Percentiles rank a stretch among this genome's conserved stretches.
Evolutionary conservation across 2,113 vertebrate genomes (phyloP).

Genomic region (Cynocephalus volans): DNA sequence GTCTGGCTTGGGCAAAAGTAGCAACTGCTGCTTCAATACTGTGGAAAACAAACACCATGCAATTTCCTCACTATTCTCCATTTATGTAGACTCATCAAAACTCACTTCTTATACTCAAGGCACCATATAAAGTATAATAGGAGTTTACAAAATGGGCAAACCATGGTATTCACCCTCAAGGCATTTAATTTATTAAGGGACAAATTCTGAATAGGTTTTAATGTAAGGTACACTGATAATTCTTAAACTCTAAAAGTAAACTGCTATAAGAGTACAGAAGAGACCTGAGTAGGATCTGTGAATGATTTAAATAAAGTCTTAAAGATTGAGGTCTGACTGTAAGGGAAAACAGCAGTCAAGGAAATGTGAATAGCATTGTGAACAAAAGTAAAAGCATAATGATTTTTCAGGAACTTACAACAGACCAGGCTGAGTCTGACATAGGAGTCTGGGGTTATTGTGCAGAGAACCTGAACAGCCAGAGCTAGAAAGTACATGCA

Average conservation of each 20-base stretch:
- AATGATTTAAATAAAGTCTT: not conserved
- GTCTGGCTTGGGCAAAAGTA: conserved; percentile 95
- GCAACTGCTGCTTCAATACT: conserved; percentile 98
- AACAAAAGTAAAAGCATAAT: conserved; percentile 31
- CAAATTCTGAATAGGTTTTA: conserved; percentile 53
- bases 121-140: not conserved
- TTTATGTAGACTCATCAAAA: conserved; percentile 62
- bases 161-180: conserved; percentile 1
- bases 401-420: conserved; percentile 39
- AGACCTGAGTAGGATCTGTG: not conserved
- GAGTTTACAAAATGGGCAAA: conserved; percentile 40
- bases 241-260: conserved; percentile 19
- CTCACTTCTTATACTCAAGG: conserved; percentile 53
- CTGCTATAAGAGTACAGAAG: not conserved
- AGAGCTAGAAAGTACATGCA: not conserved
- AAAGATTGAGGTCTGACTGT: not conserved
- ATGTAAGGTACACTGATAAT: not conserved
- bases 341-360: not conserved
- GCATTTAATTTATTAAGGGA: conserved; percentile 38
- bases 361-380: conserved; percentile 27
- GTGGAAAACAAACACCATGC: conserved; percentile 80
- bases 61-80: conserved; percentile 66
- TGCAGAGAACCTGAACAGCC: not conserved
- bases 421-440: not conserved
- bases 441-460: not conserved